Conservation (phyloP, 2,797 vertebrate species). For the Lemur catta region DNA sequence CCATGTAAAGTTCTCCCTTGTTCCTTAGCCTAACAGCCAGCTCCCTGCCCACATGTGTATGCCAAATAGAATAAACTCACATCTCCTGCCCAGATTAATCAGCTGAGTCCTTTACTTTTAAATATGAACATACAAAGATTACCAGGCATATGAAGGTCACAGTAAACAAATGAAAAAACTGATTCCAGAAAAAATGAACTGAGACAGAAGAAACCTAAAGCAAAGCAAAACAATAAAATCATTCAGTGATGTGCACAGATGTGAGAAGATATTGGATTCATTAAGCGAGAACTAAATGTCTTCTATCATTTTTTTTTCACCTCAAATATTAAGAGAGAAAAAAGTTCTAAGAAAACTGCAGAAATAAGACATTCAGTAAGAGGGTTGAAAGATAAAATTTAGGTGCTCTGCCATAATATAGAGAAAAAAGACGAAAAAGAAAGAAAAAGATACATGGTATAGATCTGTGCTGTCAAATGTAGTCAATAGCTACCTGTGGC, state of each 20-base stretch:
- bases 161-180: background rate
- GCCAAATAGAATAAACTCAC: background rate
- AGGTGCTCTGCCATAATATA: background rate
- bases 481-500: background rate
- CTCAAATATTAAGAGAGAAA: background rate
- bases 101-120: background rate
- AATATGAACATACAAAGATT: background rate
- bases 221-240: background rate
- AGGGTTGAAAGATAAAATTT: background rate
- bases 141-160: no score
- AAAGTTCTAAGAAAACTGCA: background rate
- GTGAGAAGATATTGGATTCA: background rate
- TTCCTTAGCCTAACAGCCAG: background rate
- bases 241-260: background rate
- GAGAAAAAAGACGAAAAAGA: background rate
- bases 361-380: background rate
- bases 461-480: background rate
- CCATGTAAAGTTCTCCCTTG: background rate
- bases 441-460: background rate
- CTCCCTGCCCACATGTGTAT: no score
- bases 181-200: background rate
- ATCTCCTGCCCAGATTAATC: background rate
- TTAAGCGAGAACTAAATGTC: background rate
- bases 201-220: background rate
- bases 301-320: background rate